phyloP scores from a whole-genome alignment of 2,888 invertebrate genomes.

The Melanargia galathea region DNA sequence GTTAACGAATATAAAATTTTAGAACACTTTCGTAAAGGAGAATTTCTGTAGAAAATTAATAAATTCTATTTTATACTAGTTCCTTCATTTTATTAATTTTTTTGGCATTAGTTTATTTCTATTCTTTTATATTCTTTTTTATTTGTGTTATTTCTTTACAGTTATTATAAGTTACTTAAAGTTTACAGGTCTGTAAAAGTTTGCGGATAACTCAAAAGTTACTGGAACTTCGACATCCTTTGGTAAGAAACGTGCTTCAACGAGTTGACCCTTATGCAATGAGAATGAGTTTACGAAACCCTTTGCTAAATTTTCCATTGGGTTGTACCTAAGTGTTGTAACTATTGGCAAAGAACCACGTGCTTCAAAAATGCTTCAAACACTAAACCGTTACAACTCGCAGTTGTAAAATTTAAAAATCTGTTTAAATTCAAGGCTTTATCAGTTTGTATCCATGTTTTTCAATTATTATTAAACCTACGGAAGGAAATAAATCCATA shows the following conservation, averaged over 20 bases:
- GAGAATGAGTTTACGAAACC: not conserved
- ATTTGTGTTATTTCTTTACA: not conserved
- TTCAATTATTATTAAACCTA: not conserved
- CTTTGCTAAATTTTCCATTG: not conserved
- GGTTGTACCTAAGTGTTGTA: not conserved
- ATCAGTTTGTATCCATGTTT: not conserved
- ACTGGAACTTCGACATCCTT: not conserved
- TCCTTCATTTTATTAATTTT: not conserved
- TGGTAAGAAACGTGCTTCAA: not conserved
- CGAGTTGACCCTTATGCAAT: not conserved
- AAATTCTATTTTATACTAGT: not conserved
- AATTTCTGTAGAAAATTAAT: not conserved
- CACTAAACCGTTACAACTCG: not conserved
- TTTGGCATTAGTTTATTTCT: not conserved
- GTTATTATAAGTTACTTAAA: not conserved
- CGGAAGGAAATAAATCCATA: not conserved
- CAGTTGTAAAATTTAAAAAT: no score
- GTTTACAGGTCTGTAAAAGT: not conserved
- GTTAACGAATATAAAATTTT: not conserved
- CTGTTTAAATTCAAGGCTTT: not conserved
- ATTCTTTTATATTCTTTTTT: not conserved
- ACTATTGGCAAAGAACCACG: not conserved
- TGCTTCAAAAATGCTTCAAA: not conserved
- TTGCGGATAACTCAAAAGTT: not conserved
- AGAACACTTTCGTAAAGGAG: not conserved